Evolutionary conservation across 2,888 invertebrate genomes (phyloP), one percentile per base, ranked within the genome.

Genomic region (Scaptomyza caliginosa): DNA sequence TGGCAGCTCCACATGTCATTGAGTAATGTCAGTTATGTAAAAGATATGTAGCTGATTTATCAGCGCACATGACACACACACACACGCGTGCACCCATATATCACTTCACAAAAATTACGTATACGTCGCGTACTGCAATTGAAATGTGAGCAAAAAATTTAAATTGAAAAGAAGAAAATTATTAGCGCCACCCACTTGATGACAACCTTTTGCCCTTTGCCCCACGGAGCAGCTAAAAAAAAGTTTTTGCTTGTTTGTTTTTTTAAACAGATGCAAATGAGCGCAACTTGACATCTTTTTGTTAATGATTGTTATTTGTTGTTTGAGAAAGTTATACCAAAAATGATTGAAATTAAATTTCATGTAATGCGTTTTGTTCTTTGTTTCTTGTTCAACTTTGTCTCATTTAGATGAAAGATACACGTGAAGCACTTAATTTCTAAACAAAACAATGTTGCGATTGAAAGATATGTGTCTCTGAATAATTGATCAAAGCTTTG

Each of bases 231-330:
- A 19, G n/a, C 40, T 30, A 40, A n/a, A n/a, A 13, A 8, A 34
- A 70, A 70, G 63, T 74, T 56, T 45, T 49, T 24, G 23, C 30
- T 11, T 67, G 60, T 69, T 76, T 66, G 67, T 63, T 67, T 67
- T 80, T 62, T 84, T 84, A 80, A 80, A 84, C 84, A 80, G 77
- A 84, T 80, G 84, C 84, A 84, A 80, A 80, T 76, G 69, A 80
- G 63, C 60, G 54, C 59, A 48, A 72, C 51, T 66, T 55, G 60
- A 40, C 57, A 52, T 70, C 52, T 62, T 64, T 55, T 55, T 67
- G 16, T 16, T 81, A 72, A 68, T 78, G 75, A 69, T 68, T 72
- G 59, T 72, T 67, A 63, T 72, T 78, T 74, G 67, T 72, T 45
- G 56, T 32, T 24, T 34, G 49, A 26, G 51, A 67, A 78, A 76